These are phyloP conservation scores for Oryctolagus cuniculus DNA, from an alignment of 2,113 vertebrate species.

Conservation along the genomic window mOryCun1.1 NC_091452.1:25079001-25079500, in stretches of 20 bases:
- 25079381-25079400: not conserved
- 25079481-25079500: not conserved
- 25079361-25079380: not conserved
- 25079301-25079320: not conserved
- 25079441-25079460: not conserved
- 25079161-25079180: not conserved
- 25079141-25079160: constrained; percentile 40
- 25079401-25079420: not conserved
- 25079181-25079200: not conserved
- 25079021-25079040: not conserved
- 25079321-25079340: not conserved
- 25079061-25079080: not conserved
- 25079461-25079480: not conserved
- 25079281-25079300: not conserved
- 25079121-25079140: not conserved
- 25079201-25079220: not conserved
- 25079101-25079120: constrained; percentile 11
- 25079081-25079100: not conserved
- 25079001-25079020: not conserved
- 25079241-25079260: not conserved
- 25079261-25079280: not conserved
- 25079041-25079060: not conserved
- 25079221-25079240: not conserved
- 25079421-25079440: not conserved
- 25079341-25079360: not conserved